phyloP scores from a whole-genome alignment of 2,113 vertebrate genomes.

The Rhinoptilus africanus region DNA sequence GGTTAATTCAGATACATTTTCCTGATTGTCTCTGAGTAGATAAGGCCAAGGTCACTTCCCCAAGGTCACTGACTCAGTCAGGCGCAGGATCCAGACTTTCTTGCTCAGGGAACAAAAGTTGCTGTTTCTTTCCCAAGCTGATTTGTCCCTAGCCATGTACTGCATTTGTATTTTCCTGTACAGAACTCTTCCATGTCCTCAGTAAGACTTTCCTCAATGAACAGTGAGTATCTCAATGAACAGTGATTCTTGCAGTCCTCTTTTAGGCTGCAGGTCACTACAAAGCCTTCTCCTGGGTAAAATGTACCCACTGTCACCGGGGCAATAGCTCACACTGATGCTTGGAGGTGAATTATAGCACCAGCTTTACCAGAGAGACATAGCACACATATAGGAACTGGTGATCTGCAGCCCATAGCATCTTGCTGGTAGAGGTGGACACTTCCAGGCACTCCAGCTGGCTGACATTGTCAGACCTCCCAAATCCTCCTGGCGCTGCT shows the following conservation, averaged over 20 bases:
- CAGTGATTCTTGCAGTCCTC: neutral
- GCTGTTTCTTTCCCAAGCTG: neutral
- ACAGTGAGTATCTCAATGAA: neutral
- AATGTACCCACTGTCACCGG: neutral
- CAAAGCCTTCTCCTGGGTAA: neutral
- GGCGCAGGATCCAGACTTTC: neutral
- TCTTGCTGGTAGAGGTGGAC: neutral
- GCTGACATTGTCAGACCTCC: neutral
- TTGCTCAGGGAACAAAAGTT: neutral
- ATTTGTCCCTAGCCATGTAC: neutral
- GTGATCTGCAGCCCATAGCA: neutral
- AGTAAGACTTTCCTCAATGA: neutral
- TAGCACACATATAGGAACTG: fast-evolving
- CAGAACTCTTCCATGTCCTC: neutral
- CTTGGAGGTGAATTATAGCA: neutral
- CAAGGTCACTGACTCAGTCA: neutral
- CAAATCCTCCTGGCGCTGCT: neutral
- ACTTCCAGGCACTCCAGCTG: neutral
- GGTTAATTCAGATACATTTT: slow-evolving; percentile 59
- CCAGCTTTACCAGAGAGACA: neutral
- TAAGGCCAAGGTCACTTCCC: slow-evolving; percentile 34
- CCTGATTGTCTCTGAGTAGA: slow-evolving; percentile 36
- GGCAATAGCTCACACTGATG: neutral
- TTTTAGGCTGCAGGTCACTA: neutral
- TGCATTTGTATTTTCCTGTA: too few relatives aligned